These are phyloP conservation scores for Charadrius vociferus DNA, from an alignment of 2,113 vertebrate genomes.

Conservation along the genomic window DNA sequence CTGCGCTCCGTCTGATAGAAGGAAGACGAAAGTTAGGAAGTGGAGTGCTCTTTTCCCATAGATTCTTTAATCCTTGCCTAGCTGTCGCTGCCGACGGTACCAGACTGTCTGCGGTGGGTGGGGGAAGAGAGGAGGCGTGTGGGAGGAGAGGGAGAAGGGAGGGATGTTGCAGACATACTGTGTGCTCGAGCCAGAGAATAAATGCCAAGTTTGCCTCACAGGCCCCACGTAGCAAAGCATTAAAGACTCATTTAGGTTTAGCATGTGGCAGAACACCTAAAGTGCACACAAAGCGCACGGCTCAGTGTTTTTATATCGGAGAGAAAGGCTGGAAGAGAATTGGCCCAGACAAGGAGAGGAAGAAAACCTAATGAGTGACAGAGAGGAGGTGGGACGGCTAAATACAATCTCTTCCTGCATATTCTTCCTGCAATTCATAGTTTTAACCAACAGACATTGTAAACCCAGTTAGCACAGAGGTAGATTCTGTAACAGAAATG, in stretches of 20 bases:
- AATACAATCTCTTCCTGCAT: neutral
- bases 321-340: neutral
- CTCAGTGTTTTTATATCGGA: neutral
- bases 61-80: neutral
- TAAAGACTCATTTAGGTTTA: neutral
- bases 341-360: neutral
- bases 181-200: neutral
- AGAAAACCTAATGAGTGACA: neutral
- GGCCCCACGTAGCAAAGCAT: neutral
- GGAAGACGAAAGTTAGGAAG: neutral
- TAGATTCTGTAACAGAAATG: neutral
- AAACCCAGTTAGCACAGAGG: neutral
- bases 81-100: neutral
- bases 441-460: neutral
- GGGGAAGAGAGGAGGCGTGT: neutral
- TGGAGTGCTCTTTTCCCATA: neutral
- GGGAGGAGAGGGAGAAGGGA: neutral
- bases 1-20: neutral
- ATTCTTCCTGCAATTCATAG: neutral
- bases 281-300: accelerated
- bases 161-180: neutral
- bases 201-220: neutral
- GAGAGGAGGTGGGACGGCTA: neutral
- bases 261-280: neutral
- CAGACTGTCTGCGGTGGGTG: neutral